Evolutionary conservation across 2,113 vertebrate species (phyloP).

Genomic region (Seriola quinqueradiata): DNA sequence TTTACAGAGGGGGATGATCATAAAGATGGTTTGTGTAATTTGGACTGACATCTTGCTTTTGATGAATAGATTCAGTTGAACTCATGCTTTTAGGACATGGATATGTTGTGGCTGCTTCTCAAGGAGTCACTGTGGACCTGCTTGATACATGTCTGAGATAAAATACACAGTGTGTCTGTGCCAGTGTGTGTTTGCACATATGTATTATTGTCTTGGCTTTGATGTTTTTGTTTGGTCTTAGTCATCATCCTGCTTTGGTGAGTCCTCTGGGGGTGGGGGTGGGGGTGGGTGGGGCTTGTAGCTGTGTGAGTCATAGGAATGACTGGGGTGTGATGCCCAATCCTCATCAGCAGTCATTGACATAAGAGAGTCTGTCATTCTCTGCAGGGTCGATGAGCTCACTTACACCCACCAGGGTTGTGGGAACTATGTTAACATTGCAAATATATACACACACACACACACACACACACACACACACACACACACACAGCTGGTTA

Average conservation of each 20-base stretch:
- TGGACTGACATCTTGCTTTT: not conserved
- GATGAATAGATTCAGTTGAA: conserved; percentile 5
- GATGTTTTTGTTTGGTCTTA: conserved; percentile 29
- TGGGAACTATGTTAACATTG: conserved; percentile 38
- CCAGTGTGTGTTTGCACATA: conserved; percentile 12
- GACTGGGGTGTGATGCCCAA: not conserved
- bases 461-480: conserved; percentile 21
- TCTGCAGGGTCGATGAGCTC: conserved; percentile 46
- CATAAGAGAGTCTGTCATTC: conserved; percentile 14
- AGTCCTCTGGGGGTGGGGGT: conserved; percentile 22
- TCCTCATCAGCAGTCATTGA: conserved; percentile 50
- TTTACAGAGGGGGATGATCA: not conserved
- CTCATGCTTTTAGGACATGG: conserved; percentile 1
- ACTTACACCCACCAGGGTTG: conserved; percentile 45
- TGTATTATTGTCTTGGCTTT: conserved; percentile 32
- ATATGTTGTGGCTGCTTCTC: conserved; percentile 8
- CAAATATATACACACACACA: conserved; percentile 42
- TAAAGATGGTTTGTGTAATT: not conserved
- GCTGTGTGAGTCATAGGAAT: conserved; percentile 50
- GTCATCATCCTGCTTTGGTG: conserved; percentile 19
- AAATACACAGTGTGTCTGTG: conserved; percentile 22
- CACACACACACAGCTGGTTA: too few species aligned
- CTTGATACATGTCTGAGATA: conserved; percentile 11
- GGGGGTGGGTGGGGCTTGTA: conserved; percentile 3
- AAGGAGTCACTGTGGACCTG: not conserved